Evolutionary conservation across 2,113 vertebrate genomes (phyloP).

Genomic region (Dicaeum eximium): DNA sequence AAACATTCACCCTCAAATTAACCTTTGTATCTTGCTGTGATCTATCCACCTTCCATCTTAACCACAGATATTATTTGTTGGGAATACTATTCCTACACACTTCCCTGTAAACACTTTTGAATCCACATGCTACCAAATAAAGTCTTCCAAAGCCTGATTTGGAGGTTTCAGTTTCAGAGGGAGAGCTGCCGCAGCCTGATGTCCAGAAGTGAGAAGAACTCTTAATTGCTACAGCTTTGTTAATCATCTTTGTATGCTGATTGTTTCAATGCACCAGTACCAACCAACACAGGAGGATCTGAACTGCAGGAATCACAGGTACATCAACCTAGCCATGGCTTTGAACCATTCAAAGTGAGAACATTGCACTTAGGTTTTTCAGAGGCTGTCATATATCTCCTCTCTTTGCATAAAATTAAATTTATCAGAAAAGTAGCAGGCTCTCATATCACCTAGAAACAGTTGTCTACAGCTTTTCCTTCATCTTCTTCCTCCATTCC

Average conservation of each 20-base stretch:
- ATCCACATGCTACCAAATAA: background rate
- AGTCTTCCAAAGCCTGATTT: background rate
- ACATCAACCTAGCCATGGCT: background rate
- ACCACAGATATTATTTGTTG: background rate
- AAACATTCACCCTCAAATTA: conserved; percentile 3
- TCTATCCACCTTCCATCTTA: background rate
- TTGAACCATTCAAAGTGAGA: background rate
- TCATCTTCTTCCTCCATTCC: background rate
- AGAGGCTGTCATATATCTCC: background rate
- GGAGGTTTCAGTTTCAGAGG: background rate
- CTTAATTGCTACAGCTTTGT: background rate
- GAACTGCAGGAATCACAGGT: background rate
- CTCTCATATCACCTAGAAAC: background rate
- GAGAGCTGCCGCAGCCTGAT: background rate
- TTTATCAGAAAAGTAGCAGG: background rate
- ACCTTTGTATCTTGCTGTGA: background rate
- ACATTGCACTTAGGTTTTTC: background rate
- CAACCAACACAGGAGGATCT: background rate
- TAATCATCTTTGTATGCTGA: background rate
- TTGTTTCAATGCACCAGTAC: fast-evolving
- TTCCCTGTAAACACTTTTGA: background rate
- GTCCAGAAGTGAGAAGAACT: background rate
- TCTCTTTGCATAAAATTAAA: background rate
- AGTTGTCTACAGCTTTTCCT: background rate
- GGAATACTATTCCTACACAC: background rate